Conservation (phyloP, 1,140 invertebrate genomes). For the Hypothenemus hampei region DNA sequence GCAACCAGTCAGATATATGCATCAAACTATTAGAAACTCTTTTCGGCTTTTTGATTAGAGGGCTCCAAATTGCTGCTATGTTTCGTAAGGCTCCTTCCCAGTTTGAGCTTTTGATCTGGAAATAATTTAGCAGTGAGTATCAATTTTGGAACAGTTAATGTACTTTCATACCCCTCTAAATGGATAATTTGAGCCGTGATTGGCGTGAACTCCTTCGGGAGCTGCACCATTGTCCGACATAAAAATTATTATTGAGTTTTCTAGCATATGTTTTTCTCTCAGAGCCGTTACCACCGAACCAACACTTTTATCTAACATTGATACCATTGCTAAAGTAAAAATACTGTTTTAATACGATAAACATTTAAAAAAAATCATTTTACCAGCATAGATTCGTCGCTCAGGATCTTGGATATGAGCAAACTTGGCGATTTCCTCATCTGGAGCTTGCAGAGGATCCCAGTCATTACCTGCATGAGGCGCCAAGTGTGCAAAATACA, state of each 20-base stretch:
- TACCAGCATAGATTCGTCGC: slow-evolving; percentile 66
- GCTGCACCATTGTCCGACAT: slow-evolving; percentile 78
- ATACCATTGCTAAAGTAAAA: slow-evolving; percentile 69
- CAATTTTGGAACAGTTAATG: background rate
- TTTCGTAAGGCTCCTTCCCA: slow-evolving; percentile 83
- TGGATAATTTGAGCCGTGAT: slow-evolving; percentile 84
- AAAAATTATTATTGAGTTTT: slow-evolving; percentile 72
- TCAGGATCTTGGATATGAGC: slow-evolving; percentile 68
- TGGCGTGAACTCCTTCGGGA: slow-evolving; percentile 62
- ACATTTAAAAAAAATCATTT: slow-evolving; percentile 3
- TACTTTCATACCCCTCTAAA: slow-evolving; percentile 63
- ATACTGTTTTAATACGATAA: slow-evolving; percentile 5
- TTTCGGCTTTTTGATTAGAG: slow-evolving; percentile 52
- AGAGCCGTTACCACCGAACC: slow-evolving; percentile 70
- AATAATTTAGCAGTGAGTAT: background rate
- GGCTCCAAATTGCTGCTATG: slow-evolving; percentile 75
- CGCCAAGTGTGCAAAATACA: slow-evolving; percentile 81
- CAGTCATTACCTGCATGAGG: slow-evolving; percentile 69
- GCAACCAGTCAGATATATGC: slow-evolving; percentile 83
- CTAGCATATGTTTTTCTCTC: slow-evolving; percentile 59
- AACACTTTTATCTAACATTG: slow-evolving; percentile 80
- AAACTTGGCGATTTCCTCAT: slow-evolving; percentile 70
- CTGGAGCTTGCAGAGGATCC: slow-evolving; percentile 74
- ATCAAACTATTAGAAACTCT: slow-evolving; percentile 69
- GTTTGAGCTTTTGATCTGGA: slow-evolving; percentile 69